phyloP scores from a whole-genome alignment of 2,113 vertebrate genomes.

The Silurus glanis region DNA sequence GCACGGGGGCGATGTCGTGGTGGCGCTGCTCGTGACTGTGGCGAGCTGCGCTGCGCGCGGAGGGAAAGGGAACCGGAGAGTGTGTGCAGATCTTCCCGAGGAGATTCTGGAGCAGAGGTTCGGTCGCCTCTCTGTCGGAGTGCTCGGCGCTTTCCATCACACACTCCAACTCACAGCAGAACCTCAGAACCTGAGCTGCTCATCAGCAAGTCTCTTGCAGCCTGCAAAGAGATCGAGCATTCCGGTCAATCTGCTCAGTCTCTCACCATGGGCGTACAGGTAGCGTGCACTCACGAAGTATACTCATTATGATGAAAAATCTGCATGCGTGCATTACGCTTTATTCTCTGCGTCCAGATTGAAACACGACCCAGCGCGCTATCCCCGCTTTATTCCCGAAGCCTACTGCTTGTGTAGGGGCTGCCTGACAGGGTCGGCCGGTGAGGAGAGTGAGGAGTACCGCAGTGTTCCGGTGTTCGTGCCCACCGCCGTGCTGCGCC shows the following conservation, averaged over 20 bases:
- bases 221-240: constrained; percentile 71
- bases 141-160: constrained; percentile 92
- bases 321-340: neutral
- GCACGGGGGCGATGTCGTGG: constrained; percentile 53
- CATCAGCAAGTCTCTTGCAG: constrained; percentile 63
- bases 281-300: constrained; percentile 57
- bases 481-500: constrained; percentile 83
- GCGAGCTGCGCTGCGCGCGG: constrained; percentile 57
- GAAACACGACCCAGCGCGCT: constrained; percentile 80
- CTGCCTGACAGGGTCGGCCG: constrained; percentile 78
- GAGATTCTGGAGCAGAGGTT: constrained; percentile 93
- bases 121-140: constrained; percentile 86
- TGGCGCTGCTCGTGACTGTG: constrained; percentile 55
- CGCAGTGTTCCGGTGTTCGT: constrained; percentile 85
- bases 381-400: constrained; percentile 87
- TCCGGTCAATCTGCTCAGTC: constrained; percentile 87
- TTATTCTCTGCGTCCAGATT: constrained; percentile 70
- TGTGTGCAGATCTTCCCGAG: constrained; percentile 85
- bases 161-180: constrained; percentile 84
- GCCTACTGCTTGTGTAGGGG: constrained; percentile 93
- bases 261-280: constrained; percentile 95
- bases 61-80: constrained; percentile 66
- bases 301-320: no score
- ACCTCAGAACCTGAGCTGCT: constrained; percentile 82
- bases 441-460: constrained; percentile 78